A percentile compares a stretch with the other conserved stretches of the same genome.
phyloP scores from a whole-genome alignment of 2,113 vertebrate species.

The Campylomormyrus tamandua region DNA sequence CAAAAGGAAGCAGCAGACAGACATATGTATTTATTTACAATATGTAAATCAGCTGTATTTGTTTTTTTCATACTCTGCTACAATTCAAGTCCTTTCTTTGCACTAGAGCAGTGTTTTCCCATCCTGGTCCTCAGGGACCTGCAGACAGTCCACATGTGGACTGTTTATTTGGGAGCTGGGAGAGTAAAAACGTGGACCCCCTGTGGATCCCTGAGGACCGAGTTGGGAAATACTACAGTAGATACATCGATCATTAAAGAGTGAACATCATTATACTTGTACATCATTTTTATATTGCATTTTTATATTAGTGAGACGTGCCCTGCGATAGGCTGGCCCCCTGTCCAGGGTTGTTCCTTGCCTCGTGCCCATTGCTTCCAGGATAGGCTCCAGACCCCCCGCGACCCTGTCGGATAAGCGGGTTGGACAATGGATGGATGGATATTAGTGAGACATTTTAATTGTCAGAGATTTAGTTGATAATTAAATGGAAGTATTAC shows the following conservation, averaged over 20 bases:
- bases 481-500: background rate
- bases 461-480: too few relatives aligned
- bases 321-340: too few relatives aligned
- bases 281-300: too few relatives aligned
- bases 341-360: too few relatives aligned
- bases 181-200: background rate
- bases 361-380: too few relatives aligned
- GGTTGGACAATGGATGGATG: too few relatives aligned
- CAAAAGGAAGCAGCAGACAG: background rate
- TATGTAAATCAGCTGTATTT: background rate
- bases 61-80: background rate
- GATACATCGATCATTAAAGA: background rate
- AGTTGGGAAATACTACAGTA: background rate
- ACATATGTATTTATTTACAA: background rate
- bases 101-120: background rate
- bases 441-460: too few relatives aligned
- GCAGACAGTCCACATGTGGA: background rate
- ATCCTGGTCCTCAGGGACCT: background rate
- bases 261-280: background rate
- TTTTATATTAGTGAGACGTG: too few relatives aligned
- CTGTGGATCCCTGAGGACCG: too few relatives aligned
- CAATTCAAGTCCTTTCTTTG: background rate
- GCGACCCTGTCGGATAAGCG: too few relatives aligned
- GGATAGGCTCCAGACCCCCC: too few relatives aligned
- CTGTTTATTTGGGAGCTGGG: background rate